A percentile compares a stretch with the other conserved stretches of the same genome.
phyloP scores from a whole-genome alignment of 2,113 vertebrate genomes.

The Salvelinus fontinalis region DNA sequence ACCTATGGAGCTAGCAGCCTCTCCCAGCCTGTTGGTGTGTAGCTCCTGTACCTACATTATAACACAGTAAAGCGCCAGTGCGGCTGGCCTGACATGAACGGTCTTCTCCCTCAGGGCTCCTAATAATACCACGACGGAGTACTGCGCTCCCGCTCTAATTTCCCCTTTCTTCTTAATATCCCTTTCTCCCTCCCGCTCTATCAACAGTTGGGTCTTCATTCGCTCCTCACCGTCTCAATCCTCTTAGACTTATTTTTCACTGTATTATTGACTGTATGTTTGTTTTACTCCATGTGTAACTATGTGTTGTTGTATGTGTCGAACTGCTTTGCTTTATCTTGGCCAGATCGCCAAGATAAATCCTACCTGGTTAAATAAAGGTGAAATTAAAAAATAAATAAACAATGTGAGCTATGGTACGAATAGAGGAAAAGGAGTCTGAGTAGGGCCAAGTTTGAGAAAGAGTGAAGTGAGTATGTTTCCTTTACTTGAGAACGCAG shows the following conservation, averaged over 20 bases:
- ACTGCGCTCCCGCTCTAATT: slow-evolving; percentile 30
- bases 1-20: neutral
- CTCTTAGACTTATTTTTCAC: too few relatives aligned
- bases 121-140: slow-evolving; percentile 66
- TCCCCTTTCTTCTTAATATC: slow-evolving; percentile 15
- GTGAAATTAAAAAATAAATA: too few relatives aligned
- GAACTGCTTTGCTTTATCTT: too few relatives aligned
- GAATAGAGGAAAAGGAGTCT: neutral
- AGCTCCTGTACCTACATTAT: neutral
- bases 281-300: too few relatives aligned
- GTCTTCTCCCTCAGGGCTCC: slow-evolving; percentile 62
- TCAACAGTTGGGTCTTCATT: too few relatives aligned
- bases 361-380: too few relatives aligned
- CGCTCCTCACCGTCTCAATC: too few relatives aligned
- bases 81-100: slow-evolving; percentile 68
- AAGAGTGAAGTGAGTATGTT: neutral
- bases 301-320: too few relatives aligned
- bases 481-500: neutral
- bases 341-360: too few relatives aligned
- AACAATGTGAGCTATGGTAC: too few relatives aligned
- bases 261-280: too few relatives aligned
- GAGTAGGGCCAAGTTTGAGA: too few relatives aligned
- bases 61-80: slow-evolving; percentile 6
- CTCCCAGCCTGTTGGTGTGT: neutral
- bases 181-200: neutral